These are phyloP conservation scores for Polyodon spathula DNA, from an alignment of 2,113 vertebrate species.

Conservation along the genomic window DNA sequence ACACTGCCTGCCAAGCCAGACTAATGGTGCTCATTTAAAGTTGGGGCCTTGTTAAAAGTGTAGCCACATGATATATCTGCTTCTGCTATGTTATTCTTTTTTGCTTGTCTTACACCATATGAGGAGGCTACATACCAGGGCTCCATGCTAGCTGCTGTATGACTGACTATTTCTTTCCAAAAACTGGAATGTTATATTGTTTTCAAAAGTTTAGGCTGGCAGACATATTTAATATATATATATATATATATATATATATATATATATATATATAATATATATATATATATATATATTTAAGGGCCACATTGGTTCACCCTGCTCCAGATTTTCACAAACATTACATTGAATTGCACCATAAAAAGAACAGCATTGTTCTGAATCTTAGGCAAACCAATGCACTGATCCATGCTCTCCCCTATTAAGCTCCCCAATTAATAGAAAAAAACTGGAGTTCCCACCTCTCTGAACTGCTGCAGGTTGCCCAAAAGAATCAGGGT, in stretches of 20 bases:
- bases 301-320: slow-evolving; percentile 16
- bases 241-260: too few relatives aligned
- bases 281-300: too few relatives aligned
- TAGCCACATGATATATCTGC: slow-evolving; percentile 30
- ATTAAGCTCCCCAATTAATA: slow-evolving; percentile 24
- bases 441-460: slow-evolving; percentile 17
- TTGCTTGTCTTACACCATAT: slow-evolving; percentile 5
- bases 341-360: slow-evolving; percentile 42
- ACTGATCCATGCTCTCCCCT: slow-evolving; percentile 33
- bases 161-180: slow-evolving; percentile 13
- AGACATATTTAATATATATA: too few relatives aligned
- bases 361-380: slow-evolving; percentile 49
- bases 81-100: slow-evolving; percentile 15
- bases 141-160: not conserved
- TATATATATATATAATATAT: too few relatives aligned
- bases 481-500: too few relatives aligned
- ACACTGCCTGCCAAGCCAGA: slow-evolving; percentile 22
- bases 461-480: not conserved
- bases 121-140: slow-evolving; percentile 24
- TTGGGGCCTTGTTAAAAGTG: slow-evolving; percentile 24
- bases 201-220: too few relatives aligned
- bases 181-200: not conserved
- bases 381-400: slow-evolving; percentile 30
- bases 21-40: slow-evolving; percentile 35
- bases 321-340: not conserved